Evolutionary conservation across 2,113 vertebrate species (phyloP), one percentile per base, ranked within the genome.

Genomic region (Lepisosteus oculatus): DNA sequence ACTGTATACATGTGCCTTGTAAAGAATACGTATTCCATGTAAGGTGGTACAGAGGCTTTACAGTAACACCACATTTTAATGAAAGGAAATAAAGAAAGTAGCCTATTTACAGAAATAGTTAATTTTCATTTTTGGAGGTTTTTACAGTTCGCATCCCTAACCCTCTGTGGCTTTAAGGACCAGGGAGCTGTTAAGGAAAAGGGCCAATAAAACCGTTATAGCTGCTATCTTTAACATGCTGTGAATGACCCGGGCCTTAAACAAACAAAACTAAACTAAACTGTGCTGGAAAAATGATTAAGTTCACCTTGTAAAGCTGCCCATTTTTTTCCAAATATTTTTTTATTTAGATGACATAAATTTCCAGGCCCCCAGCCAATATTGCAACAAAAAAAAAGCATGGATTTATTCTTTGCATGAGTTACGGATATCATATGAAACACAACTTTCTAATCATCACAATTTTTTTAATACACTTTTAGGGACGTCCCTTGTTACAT

Each of bases 181-280:
- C 87, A 85, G 87, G 81, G 81, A 84, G 87, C 86, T 85, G 84
- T 86, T 90, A 85, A 86, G 84, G 72, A 85, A 78, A 78, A 86
- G 80, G 79, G 87, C 86, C 82, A 88, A 90, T 92, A 93, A 93
- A 93, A 90, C 2, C 1, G 83, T 91, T 86, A 90, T 87, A 92
- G 85, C 83, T 90, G 85, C 89, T 90, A 90, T 91, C 89, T 93
- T 88, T 89, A 89, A 88, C 88, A 88, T 85, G 83, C 86, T 90
- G 88, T 83, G 90, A 92, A 92, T 83, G 78, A 83, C 75, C 81
- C 69, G 70, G 84, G 85, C 80, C 86, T 92, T 90, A 91, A 88
- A 91, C 88, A 93, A 92, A 90, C 92, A 83, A 81, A 83, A 80
- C 79, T 29, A 29, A 29, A 29, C 29, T 29, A 29, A 29, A 79